phyloP scores from a whole-genome alignment of 2,113 vertebrate genomes.

The Eclectus roratus region DNA sequence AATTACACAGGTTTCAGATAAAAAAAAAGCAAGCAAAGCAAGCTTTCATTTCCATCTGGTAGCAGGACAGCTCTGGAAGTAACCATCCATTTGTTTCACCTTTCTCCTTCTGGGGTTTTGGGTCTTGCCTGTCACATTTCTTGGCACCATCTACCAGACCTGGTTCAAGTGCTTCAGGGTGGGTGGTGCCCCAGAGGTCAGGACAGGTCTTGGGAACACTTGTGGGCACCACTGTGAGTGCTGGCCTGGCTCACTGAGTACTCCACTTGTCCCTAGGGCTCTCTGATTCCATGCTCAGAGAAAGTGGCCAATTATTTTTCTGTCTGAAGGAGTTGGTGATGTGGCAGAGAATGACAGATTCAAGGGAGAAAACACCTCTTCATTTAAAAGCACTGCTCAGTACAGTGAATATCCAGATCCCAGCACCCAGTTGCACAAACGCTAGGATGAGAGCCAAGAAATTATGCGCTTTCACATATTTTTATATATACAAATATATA shows the following conservation, averaged over 20 bases:
- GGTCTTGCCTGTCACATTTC: not conserved
- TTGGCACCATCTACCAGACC: not conserved
- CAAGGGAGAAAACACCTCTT: constrained; percentile 68
- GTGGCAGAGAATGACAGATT: constrained; percentile 76
- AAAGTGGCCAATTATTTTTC: constrained; percentile 85
- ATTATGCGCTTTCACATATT: not conserved
- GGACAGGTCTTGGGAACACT: not conserved
- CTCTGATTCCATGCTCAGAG: constrained; percentile 36
- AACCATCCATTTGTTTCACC: not conserved
- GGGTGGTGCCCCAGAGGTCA: not conserved
- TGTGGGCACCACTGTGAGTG: not conserved
- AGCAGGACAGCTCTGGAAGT: not conserved
- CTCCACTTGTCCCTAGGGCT: constrained; percentile 62
- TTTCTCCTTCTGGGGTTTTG: not conserved
- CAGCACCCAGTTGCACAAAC: constrained; percentile 34
- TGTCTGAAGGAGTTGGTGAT: constrained; percentile 83
- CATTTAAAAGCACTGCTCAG: constrained; percentile 74
- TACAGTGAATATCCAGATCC: constrained; percentile 34
- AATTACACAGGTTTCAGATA: not conserved
- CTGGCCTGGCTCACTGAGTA: constrained; percentile 49
- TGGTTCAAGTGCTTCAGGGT: not conserved
- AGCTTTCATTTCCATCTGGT: not conserved
- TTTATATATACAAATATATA: not conserved
- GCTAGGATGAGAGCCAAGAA: constrained; percentile 29
- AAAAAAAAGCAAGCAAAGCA: not conserved